A percentile compares a stretch with the other conserved stretches of the same genome.
phyloP scores from a whole-genome alignment of 2,888 invertebrate genomes.

The Archips xylosteana region DNA sequence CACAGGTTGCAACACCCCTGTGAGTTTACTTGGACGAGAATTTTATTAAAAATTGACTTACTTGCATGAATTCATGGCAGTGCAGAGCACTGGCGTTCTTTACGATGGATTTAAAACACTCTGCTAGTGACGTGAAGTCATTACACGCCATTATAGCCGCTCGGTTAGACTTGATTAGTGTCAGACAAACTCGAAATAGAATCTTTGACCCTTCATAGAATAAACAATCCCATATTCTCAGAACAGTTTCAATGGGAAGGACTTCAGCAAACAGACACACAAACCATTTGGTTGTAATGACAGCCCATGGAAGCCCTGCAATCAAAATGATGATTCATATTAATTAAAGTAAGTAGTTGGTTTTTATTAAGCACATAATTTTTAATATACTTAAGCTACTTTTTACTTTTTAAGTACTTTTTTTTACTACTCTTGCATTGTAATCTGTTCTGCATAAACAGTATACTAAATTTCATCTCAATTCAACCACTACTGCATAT shows the following conservation, averaged over 20 bases:
- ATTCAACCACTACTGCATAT: too few relatives aligned
- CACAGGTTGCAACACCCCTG: not conserved
- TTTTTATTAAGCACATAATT: too few relatives aligned
- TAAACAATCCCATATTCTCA: constrained; percentile 98
- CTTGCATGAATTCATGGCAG: constrained; percentile 96
- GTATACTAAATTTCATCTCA: too few relatives aligned
- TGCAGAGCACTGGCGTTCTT: constrained; percentile 91
- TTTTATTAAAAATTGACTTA: constrained; percentile 60
- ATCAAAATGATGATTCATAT: constrained; percentile 14
- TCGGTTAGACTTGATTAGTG: constrained; percentile 91
- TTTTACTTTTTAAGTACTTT: too few relatives aligned
- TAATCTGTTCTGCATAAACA: too few relatives aligned
- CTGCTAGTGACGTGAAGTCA: constrained; percentile 93
- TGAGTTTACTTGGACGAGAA: too few relatives aligned
- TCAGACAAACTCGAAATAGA: constrained; percentile 94
- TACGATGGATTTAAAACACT: constrained; percentile 93
- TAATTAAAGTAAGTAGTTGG: not conserved
- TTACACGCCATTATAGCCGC: constrained; percentile 90
- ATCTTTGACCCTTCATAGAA: constrained; percentile 98
- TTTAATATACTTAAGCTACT: too few relatives aligned
- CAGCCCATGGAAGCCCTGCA: constrained; percentile 93
- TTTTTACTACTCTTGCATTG: too few relatives aligned
- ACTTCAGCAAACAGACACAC: constrained; percentile 97
- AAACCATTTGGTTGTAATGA: constrained; percentile 98
- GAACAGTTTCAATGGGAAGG: constrained; percentile 96